Percentiles rank a stretch among this genome's conserved stretches.
Conservation (phyloP, 2,888 invertebrate species). For the Cremastobaeus sp. region DNA sequence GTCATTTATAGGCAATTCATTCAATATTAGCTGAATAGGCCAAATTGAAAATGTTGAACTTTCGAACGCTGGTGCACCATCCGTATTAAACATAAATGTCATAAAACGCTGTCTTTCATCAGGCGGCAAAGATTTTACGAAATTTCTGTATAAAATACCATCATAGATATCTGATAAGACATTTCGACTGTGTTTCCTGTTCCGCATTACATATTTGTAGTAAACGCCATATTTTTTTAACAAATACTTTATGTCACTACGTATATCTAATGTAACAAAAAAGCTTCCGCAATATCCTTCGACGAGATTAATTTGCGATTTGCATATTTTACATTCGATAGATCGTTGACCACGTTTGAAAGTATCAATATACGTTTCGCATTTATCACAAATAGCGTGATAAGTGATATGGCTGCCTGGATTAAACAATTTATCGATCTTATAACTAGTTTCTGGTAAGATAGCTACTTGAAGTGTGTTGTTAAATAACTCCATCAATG, state of each 20-base stretch:
- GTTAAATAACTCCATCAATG: background rate
- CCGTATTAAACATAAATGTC: conserved; percentile 13
- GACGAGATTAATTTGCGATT: background rate
- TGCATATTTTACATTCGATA: background rate
- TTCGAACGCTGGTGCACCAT: too few relatives aligned
- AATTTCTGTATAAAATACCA: conserved; percentile 6
- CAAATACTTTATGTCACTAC: conserved; percentile 5
- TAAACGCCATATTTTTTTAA: conserved; percentile 4
- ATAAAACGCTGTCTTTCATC: conserved; percentile 1
- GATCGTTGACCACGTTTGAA: background rate
- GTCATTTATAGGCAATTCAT: too few relatives aligned
- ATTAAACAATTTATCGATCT: conserved; percentile 11
- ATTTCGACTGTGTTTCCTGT: background rate
- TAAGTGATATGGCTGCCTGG: background rate
- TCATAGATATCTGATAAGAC: conserved; percentile 18
- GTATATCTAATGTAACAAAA: conserved; percentile 5
- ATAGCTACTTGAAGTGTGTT: background rate
- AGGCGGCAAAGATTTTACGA: conserved; percentile 1
- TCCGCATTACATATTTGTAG: conserved; percentile 13
- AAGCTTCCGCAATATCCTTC: conserved; percentile 3
- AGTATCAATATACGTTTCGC: conserved; percentile 8
- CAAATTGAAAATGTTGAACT: too few relatives aligned
- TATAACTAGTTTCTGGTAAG: background rate
- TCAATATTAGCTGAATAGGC: too few relatives aligned
- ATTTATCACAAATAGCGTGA: conserved; percentile 11